phyloP scores from a whole-genome alignment of 2,888 invertebrate species.

The Ectemnius continuus region DNA sequence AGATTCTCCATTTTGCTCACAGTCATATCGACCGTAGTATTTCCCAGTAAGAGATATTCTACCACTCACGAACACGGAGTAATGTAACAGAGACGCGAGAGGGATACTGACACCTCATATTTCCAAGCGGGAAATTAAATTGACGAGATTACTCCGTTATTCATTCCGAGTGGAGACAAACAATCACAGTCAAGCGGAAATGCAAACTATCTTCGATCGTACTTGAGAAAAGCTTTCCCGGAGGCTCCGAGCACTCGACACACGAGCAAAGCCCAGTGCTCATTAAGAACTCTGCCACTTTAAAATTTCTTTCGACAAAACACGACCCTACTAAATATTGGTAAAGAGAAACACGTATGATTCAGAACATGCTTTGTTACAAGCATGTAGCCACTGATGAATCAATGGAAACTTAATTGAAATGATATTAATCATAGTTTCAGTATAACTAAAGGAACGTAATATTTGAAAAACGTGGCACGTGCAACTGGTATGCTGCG shows the following conservation, averaged over 20 bases:
- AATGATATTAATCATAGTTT: no score
- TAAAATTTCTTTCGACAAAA: no score
- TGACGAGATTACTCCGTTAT: constrained; percentile 34
- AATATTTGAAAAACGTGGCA: constrained; percentile 37
- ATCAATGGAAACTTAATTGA: no score
- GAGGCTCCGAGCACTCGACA: constrained; percentile 19
- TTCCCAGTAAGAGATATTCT: constrained; percentile 29
- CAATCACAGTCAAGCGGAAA: constrained; percentile 27
- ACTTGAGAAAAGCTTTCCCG: not conserved
- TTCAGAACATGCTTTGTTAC: no score
- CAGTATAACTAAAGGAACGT: no score
- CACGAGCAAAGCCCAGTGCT: not conserved
- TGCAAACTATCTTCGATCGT: constrained; percentile 36
- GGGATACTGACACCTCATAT: no score
- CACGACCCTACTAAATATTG: no score
- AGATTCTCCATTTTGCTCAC: constrained; percentile 13
- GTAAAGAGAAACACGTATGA: no score
- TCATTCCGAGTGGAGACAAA: constrained; percentile 35
- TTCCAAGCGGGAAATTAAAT: constrained; percentile 28
- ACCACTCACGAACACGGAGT: no score
- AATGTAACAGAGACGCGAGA: no score
- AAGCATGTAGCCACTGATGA: no score
- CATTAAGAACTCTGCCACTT: no score
- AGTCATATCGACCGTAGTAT: constrained; percentile 25
- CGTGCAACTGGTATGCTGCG: constrained; percentile 4